These are phyloP conservation scores for Paraescarpia echinospica DNA, from an alignment of 1,140 invertebrate genomes.

Conservation along the genomic window DNA sequence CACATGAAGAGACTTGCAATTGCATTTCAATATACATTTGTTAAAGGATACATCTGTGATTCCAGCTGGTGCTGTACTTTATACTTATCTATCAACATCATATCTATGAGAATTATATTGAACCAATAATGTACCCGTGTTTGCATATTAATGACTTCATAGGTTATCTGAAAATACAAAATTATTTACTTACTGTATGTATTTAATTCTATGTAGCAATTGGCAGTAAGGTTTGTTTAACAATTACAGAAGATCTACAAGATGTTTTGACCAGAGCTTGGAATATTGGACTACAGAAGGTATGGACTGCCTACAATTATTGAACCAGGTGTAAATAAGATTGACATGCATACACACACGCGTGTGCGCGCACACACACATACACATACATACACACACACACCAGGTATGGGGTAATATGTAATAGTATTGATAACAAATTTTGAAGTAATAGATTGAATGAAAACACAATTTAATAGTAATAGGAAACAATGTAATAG, in stretches of 20 bases:
- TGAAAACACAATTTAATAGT: too few species aligned
- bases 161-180: background rate
- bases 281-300: background rate
- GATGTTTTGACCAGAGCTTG: background rate
- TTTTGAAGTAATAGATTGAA: too few species aligned
- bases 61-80: background rate
- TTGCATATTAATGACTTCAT: background rate
- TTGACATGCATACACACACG: background rate
- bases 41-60: background rate
- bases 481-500: too few species aligned
- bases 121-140: background rate
- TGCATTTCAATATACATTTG: background rate
- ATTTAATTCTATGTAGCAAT: background rate
- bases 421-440: too few species aligned
- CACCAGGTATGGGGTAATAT: too few species aligned
- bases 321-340: background rate
- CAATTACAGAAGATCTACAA: constrained; percentile 1
- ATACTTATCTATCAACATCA: background rate
- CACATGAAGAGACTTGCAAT: background rate
- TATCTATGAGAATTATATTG: background rate
- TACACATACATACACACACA: too few species aligned
- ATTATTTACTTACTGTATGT: background rate
- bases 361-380: too few species aligned
- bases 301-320: background rate
- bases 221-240: background rate